Percentiles rank a stretch among this genome's conserved stretches.
phyloP scores from a whole-genome alignment of 2,797 vertebrate species.

The Columba guinea region DNA sequence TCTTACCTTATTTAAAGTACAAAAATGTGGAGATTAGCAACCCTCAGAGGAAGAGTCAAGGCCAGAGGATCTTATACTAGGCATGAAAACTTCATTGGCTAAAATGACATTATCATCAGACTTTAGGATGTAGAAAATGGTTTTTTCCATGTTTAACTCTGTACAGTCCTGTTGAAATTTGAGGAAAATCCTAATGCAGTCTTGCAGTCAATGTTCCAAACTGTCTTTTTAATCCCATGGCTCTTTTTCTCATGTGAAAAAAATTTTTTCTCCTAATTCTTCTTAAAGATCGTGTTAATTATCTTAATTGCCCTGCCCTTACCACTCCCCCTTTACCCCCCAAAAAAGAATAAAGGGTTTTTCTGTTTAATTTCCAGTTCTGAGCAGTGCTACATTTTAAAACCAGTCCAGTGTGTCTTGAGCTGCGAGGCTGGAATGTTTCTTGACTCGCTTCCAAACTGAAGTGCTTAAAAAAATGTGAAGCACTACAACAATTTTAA shows the following conservation, averaged over 20 bases:
- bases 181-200: not conserved
- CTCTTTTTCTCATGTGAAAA: not conserved
- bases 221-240: not conserved
- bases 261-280: not conserved
- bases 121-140: not conserved
- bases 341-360: not conserved
- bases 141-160: not conserved
- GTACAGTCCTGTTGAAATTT: not conserved
- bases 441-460: slow-evolving; percentile 77
- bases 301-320: not conserved
- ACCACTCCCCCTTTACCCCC: rapidly evolving
- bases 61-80: not conserved
- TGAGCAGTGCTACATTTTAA: slow-evolving; percentile 33
- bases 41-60: not conserved
- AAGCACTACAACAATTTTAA: slow-evolving; percentile 81
- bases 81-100: not conserved
- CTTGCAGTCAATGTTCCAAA: not conserved
- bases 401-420: slow-evolving; percentile 54
- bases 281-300: not conserved
- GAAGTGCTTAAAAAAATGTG: slow-evolving; percentile 80
- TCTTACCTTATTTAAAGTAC: not conserved
- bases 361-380: not conserved
- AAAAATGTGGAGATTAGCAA: not conserved
- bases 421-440: slow-evolving; percentile 61
- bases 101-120: not conserved